A percentile compares a stretch with the other conserved stretches of the same genome.
These are phyloP conservation scores for Chaitophorus viminalis DNA, from an alignment of 2,888 invertebrate species.

Conservation along the genomic window DNA sequence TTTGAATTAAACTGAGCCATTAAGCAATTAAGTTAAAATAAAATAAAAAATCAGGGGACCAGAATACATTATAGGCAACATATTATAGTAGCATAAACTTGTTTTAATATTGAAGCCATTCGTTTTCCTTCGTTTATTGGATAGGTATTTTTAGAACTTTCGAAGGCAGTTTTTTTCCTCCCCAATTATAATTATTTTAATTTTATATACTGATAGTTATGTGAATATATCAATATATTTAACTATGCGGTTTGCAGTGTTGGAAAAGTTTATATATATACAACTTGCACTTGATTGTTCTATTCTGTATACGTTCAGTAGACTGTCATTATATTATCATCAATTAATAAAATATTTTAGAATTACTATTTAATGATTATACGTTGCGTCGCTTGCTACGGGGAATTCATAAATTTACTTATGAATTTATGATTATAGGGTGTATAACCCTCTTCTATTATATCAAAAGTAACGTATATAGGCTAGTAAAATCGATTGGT, in stretches of 20 bases:
- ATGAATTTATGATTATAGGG: constrained; percentile 23
- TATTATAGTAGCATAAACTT: too few relatives aligned
- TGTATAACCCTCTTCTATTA: neutral
- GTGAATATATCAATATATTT: too few relatives aligned
- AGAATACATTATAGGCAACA: too few relatives aligned
- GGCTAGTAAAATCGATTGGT: neutral
- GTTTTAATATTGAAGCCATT: too few relatives aligned
- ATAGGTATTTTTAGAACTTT: too few relatives aligned
- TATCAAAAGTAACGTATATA: neutral
- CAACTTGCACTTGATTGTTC: neutral
- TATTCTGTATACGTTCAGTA: neutral
- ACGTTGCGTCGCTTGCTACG: neutral
- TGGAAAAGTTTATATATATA: neutral
- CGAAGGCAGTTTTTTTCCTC: too few relatives aligned
- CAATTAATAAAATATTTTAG: neutral
- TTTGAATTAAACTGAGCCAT: neutral
- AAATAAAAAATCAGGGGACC: neutral
- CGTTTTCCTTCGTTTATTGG: too few relatives aligned
- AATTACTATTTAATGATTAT: constrained; percentile 14
- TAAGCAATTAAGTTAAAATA: neutral
- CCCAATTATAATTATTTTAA: too few relatives aligned
- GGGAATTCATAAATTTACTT: neutral
- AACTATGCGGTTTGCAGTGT: neutral
- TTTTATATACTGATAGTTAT: too few relatives aligned
- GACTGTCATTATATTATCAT: constrained; percentile 23